Base-by-base conservation (phyloP, 2,113 vertebrate genomes). In the Alosa alosa region DNA sequence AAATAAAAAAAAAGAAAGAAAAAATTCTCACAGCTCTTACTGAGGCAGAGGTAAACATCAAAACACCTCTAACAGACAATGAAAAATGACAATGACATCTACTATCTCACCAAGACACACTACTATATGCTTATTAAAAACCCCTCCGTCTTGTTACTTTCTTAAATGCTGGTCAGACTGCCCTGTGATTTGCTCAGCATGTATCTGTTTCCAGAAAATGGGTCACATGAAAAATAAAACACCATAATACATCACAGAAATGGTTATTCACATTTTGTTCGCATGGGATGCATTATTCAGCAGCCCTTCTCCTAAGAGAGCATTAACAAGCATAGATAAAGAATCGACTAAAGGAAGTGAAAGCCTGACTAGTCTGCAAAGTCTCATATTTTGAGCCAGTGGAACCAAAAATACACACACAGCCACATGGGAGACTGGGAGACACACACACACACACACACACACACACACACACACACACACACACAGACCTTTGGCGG, bases 221-320 rank as follows among this genome's bases (percentile, higher is more conserved):
- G 94, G 94, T 88, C 93, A 92, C 41, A 81, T 91, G 85, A 92
- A 92, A 91, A 93, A 92, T 85, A 93, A 87, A 91, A 83, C 78
- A 89, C 90, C 86, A 89, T 90, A 91, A 90, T 86, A 88, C 84
- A 92, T 82, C 49, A 90, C 84, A 90, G 85, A 90, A 92, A 92
- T 87, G 84, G 88, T 91, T 86, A 90, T 89, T 89, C 91, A 64
- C 68, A 83, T 78, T 83, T 44, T 50, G 75, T 81, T 86, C 31
- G 31, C 72, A 87, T 84, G 85, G 84, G 87, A 90, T 94, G 88
- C 90, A 93, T 94, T 91, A 93, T 93, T 93, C 90, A 94, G 86
- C 55, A 81, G 64, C 25, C 36, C 39, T 13, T 3, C 72, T 44
- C 81, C 46, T 60, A 47, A 83, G 50, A 84, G 81, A 83, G 57